Evolutionary conservation across 1,140 invertebrate genomes (phyloP).

Genomic region (Hormaphis cornu): DNA sequence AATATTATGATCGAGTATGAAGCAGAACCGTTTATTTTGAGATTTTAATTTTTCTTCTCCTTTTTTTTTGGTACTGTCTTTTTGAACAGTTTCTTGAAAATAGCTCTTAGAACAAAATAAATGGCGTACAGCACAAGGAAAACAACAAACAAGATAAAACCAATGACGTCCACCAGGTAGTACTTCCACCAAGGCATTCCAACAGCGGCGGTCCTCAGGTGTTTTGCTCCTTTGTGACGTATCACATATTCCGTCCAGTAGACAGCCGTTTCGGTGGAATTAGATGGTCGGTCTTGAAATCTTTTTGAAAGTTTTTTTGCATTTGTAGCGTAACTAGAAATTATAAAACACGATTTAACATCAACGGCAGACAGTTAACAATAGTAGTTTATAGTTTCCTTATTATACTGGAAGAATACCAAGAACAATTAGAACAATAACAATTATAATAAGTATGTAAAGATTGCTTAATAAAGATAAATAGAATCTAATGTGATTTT

Average conservation of each 20-base stretch:
- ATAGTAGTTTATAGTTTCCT: no score
- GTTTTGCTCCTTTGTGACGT: constrained; percentile 44
- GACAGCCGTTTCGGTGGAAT: constrained; percentile 47
- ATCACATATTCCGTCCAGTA: constrained; percentile 54
- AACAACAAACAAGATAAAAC: constrained; percentile 38
- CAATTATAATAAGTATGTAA: no score
- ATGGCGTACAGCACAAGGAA: constrained; percentile 7
- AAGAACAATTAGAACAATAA: no score
- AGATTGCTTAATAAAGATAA: no score
- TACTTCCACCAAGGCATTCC: constrained; percentile 50
- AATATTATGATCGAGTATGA: no score
- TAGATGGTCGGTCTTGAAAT: constrained; percentile 49
- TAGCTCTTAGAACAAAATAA: not conserved
- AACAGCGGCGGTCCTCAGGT: constrained; percentile 42
- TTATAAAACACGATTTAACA: no score
- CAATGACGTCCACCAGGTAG: constrained; percentile 51
- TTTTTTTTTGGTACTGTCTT: not conserved
- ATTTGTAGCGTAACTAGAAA: constrained; percentile 43
- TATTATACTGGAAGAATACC: no score
- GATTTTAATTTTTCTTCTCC: constrained; percentile 3
- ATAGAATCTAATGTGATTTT: no score
- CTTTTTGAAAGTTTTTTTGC: constrained; percentile 47
- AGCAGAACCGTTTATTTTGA: no score
- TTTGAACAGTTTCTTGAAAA: not conserved
- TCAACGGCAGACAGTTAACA: no score